A percentile compares a stretch with the other conserved stretches of the same genome.
Conservation (phyloP, 1,140 invertebrate genomes). For the Orchestia grillus region DNA sequence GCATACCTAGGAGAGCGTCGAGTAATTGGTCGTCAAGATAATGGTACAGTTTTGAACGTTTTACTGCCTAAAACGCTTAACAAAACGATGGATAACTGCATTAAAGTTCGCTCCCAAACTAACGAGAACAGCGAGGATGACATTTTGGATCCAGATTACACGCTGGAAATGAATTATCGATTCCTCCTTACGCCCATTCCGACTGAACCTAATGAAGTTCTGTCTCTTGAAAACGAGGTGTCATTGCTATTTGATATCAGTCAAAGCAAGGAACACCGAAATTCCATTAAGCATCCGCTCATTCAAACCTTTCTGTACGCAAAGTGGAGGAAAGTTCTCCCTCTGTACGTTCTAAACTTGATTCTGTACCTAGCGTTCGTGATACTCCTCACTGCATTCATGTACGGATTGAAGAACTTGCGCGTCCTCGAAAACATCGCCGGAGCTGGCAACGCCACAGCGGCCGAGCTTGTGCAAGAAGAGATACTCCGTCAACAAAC, state of each 20-base stretch:
- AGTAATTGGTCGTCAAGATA: conserved; percentile 25
- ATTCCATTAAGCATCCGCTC: conserved; percentile 80
- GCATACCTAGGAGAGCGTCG: conserved; percentile 61
- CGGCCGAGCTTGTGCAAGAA: conserved; percentile 42
- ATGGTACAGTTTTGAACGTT: conserved; percentile 53
- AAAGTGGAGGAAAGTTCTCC: conserved; percentile 84
- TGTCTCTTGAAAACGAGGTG: conserved; percentile 58
- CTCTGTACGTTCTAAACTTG: conserved; percentile 81
- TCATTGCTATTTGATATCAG: conserved; percentile 63
- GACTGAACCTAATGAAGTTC: neutral
- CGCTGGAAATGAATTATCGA: conserved; percentile 61
- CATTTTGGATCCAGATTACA: conserved; percentile 61
- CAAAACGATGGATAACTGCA: conserved; percentile 65
- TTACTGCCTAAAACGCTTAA: conserved; percentile 61
- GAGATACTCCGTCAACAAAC: conserved; percentile 14
- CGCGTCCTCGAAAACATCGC: conserved; percentile 58
- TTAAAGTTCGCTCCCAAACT: conserved; percentile 56
- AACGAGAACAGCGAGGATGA: conserved; percentile 59
- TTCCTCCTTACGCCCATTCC: conserved; percentile 61
- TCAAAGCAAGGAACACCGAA: conserved; percentile 58
- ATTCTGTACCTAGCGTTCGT: conserved; percentile 81
- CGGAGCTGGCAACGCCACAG: neutral
- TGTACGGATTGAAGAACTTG: conserved; percentile 63
- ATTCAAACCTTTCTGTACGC: conserved; percentile 84
- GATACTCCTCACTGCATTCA: conserved; percentile 71